phyloP scores from a whole-genome alignment of 2,113 vertebrate genomes.

The Machaerirhynchus nigripectus region DNA sequence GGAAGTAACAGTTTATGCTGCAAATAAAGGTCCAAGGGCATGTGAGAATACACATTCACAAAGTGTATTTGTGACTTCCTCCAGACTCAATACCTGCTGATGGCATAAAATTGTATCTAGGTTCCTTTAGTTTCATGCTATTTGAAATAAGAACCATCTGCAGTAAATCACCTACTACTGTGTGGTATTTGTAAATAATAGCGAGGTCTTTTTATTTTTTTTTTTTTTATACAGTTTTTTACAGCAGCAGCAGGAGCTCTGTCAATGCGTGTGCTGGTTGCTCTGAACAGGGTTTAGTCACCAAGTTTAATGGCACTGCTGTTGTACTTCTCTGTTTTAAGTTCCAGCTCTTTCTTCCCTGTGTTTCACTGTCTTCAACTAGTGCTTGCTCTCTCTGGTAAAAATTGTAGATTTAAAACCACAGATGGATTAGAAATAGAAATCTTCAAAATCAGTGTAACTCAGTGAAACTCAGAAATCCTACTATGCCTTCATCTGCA shows the following conservation, averaged over 20 bases:
- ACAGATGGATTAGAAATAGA: not conserved
- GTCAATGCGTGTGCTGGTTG: not conserved
- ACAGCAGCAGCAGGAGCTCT: not conserved
- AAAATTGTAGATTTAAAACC: not conserved
- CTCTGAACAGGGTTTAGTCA: not conserved
- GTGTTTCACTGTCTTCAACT: not conserved
- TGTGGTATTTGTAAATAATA: not conserved
- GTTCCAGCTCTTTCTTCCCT: rapidly evolving
- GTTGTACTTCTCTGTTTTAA: not conserved
- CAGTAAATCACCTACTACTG: not conserved
- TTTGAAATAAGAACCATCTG: not conserved
- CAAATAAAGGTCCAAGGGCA: not conserved
- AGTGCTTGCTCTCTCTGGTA: not conserved
- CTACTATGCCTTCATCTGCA: not conserved
- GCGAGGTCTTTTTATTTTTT: not conserved
- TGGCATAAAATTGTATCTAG: not conserved
- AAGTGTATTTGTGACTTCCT: not conserved
- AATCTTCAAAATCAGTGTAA: not conserved
- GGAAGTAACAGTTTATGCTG: not conserved
- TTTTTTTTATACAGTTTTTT: not conserved
- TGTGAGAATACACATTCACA: not conserved
- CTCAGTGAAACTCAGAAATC: not conserved
- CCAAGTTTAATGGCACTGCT: not conserved
- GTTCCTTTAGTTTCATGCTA: not conserved
- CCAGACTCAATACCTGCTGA: not conserved